Base-by-base conservation (phyloP, 2,113 vertebrate genomes). In the Microtus pennsylvanicus region DNA sequence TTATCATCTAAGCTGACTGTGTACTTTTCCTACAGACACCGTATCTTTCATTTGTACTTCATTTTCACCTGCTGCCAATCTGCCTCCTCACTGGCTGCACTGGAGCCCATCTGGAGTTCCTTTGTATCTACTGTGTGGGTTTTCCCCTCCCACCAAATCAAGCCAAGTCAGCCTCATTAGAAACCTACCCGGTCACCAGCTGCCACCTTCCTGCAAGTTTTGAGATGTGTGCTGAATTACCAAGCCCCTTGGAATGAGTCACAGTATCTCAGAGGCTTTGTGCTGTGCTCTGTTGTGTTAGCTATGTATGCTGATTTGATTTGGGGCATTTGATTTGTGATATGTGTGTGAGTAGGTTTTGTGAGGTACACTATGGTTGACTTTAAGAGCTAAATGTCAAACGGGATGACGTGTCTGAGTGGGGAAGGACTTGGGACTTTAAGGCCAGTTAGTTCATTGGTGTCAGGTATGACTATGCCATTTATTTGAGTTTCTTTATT, bases 21-120 rank as follows among this genome's bases (percentile, higher is more conserved):
- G 45, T 65, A 8, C 22, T 95, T 95, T 67, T 22, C 52, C 5
- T 33, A 28, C 47, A 13, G 19, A 3, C 33, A 47, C 50, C 22
- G 16, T 67, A 67, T 96, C 58, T 67, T 38, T 19, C 22, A 90
- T 83, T 97, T 8, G 24, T 78, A 92, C 38, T 94, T 90, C 87
- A 88, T 97, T 88, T 93, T 96, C 83, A 77, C 77, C 42, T 94
- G 52, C 77, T 45, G 52, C 95, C 82, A 61, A 4, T 87, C 91
- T 81, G 50, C 78, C 74, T 91, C 67, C 45, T 96, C 17, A 24
- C 8, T 69, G 22, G 45, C 91, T 76, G n/a, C 45, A 42, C 0
- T 67, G 42, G 50, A 22, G 3, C 82, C 87, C 87, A 82, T 93
- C 91, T 96, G 95, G 87, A 91, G 45, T 82, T 94, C 45, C 70